These are phyloP conservation scores for Sorex maritimensis DNA, from an alignment of 2,797 vertebrate genomes.

Conservation along the genomic window DNA sequence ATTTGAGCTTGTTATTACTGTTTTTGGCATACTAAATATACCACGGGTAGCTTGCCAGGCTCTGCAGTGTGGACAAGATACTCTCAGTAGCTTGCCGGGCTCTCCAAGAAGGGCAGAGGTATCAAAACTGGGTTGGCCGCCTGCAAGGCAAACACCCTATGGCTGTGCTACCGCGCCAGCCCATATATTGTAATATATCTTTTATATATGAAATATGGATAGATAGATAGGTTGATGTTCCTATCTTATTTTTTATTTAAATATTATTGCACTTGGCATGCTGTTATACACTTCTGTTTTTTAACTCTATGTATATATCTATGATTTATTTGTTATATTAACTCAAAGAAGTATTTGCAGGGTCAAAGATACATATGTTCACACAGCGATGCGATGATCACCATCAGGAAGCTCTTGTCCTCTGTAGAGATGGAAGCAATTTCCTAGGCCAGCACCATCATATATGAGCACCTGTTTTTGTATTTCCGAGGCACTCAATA, in stretches of 20 bases:
- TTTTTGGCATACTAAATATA: no score
- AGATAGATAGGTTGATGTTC: no score
- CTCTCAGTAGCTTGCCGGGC: no score
- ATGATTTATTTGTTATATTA: background rate
- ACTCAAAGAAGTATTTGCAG: background rate
- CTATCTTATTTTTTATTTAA: background rate
- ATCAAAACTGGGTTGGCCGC: no score
- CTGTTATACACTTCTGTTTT: background rate
- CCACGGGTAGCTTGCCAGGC: no score
- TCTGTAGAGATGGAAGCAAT: background rate
- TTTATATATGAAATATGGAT: no score
- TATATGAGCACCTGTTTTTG: accelerated
- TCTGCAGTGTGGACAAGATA: no score
- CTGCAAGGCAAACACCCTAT: no score
- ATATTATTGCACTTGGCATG: background rate
- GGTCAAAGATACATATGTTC: background rate
- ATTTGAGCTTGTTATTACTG: no score
- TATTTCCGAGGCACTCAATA: background rate
- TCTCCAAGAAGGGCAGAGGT: no score
- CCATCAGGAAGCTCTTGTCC: background rate
- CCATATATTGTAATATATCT: no score
- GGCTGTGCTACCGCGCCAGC: no score
- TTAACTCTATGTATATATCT: background rate
- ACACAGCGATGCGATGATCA: background rate
- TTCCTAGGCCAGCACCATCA: background rate